Percentiles rank a stretch among this genome's conserved stretches.
Evolutionary conservation across 1,140 invertebrate genomes (phyloP).

Genomic region (Bacillus rossius): DNA sequence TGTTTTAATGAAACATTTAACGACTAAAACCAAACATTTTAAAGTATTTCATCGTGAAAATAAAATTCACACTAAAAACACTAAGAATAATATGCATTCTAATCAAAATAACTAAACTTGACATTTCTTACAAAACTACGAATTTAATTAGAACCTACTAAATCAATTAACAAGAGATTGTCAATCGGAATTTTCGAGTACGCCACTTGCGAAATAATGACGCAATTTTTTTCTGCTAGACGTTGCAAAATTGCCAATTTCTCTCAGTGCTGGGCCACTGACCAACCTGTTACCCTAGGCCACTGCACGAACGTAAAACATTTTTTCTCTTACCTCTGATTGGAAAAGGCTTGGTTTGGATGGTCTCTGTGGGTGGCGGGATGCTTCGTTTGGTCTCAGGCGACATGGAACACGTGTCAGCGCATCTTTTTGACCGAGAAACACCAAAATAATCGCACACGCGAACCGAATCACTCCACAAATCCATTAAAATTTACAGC

Average conservation of each 20-base stretch:
- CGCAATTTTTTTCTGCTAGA: too few species aligned
- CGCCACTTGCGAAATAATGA: too few species aligned
- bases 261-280: background rate
- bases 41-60: too few species aligned
- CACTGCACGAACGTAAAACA: background rate
- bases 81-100: too few species aligned
- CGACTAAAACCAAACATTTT: too few species aligned
- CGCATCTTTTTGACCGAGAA: slow-evolving; percentile 1
- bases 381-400: slow-evolving; percentile 19
- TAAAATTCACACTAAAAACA: too few species aligned
- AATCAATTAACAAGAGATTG: too few species aligned
- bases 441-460: slow-evolving; percentile 1
- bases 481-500: slow-evolving; percentile 10
- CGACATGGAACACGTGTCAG: slow-evolving; percentile 14
- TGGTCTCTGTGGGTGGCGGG: slow-evolving; percentile 50
- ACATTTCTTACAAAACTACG: too few species aligned
- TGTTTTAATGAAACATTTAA: too few species aligned
- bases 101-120: too few species aligned
- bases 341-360: slow-evolving; percentile 81
- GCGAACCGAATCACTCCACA: slow-evolving; percentile 5
- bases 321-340: slow-evolving; percentile 61
- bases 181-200: too few species aligned
- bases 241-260: background rate
- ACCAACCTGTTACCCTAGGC: background rate
- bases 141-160: too few species aligned